phyloP scores from a whole-genome alignment of 2,888 invertebrate species.

The Hydroisotoma schaefferi region DNA sequence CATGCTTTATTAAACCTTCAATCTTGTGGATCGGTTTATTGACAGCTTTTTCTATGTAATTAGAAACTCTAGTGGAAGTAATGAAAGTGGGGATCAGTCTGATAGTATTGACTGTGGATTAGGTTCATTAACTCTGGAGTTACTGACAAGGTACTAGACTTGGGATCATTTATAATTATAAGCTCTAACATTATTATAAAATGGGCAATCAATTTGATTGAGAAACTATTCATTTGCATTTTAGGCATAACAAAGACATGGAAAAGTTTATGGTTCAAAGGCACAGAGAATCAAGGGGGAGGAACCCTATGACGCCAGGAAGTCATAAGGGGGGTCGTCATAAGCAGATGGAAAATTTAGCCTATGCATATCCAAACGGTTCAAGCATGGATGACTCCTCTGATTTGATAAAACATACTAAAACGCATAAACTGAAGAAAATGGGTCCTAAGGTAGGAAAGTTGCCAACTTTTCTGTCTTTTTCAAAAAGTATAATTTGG shows the following conservation, averaged over 20 bases:
- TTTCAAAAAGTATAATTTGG: not conserved
- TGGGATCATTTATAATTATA: not conserved
- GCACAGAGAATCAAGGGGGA: conserved; percentile 38
- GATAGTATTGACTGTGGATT: conserved; percentile 14
- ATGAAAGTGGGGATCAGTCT: conserved; percentile 57
- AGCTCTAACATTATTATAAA: not conserved
- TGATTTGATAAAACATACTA: not conserved
- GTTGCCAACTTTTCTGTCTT: too few species aligned
- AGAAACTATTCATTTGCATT: too few species aligned
- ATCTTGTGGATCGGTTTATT: not conserved
- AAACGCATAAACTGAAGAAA: not conserved
- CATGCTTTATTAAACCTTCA: conserved; percentile 2
- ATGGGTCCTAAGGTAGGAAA: not conserved
- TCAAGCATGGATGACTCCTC: not conserved
- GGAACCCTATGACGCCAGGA: conserved; percentile 24
- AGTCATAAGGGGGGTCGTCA: conserved; percentile 37
- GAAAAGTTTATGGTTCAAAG: conserved; percentile 69
- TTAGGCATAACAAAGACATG: conserved; percentile 77
- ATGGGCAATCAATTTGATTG: too few species aligned
- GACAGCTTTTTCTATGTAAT: not conserved
- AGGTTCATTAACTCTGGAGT: conserved; percentile 37
- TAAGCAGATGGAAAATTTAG: conserved; percentile 27
- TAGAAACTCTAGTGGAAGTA: conserved; percentile 50
- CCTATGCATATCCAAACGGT: not conserved
- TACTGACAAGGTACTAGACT: conserved; percentile 33